Percentiles rank a stretch among this genome's conserved stretches.
Conservation (phyloP, 2,888 invertebrate genomes). For the Frankliniella intonsa region DNA sequence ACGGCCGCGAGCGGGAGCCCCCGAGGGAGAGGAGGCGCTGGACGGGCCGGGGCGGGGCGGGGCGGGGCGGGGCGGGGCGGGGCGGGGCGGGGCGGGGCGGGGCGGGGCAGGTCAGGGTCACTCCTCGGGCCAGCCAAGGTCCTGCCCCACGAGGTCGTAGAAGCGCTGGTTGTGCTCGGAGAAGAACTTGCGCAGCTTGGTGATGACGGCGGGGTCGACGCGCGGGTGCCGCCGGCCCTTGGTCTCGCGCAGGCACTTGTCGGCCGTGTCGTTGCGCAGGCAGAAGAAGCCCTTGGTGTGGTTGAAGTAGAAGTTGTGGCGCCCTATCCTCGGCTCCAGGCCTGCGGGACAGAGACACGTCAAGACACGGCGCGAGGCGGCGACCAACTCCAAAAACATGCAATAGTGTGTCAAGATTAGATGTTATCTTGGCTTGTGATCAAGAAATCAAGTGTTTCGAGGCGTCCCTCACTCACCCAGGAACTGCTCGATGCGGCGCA, state of each 20-base stretch:
- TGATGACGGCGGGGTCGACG: slow-evolving; percentile 59
- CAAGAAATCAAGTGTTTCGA: not conserved
- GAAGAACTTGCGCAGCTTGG: slow-evolving; percentile 78
- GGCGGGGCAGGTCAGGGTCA: slow-evolving; percentile 45
- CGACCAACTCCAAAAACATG: no score
- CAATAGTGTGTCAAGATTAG: no score
- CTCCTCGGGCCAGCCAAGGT: slow-evolving; percentile 91
- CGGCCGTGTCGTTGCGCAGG: slow-evolving; percentile 49
- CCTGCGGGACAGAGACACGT: slow-evolving; percentile 27
- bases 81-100: not conserved
- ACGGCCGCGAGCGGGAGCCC: no score
- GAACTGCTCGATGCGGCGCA: slow-evolving; percentile 82
- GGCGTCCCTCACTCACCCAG: slow-evolving; percentile 48
- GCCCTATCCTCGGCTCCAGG: slow-evolving; percentile 54
- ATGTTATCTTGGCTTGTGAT: no score
- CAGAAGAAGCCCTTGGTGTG: slow-evolving; percentile 73
- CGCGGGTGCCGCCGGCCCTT: slow-evolving; percentile 72
- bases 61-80: no score
- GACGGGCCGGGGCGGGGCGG: no score
- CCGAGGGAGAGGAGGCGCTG: no score
- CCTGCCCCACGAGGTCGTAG: slow-evolving; percentile 87
- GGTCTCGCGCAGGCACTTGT: slow-evolving; percentile 76
- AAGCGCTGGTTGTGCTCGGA: slow-evolving; percentile 87
- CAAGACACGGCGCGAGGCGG: no score
- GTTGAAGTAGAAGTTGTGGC: slow-evolving; percentile 93